Percentiles rank a stretch among this genome's conserved stretches.
Conservation (phyloP, 2,113 vertebrate species). For the Pedetes capensis region DNA sequence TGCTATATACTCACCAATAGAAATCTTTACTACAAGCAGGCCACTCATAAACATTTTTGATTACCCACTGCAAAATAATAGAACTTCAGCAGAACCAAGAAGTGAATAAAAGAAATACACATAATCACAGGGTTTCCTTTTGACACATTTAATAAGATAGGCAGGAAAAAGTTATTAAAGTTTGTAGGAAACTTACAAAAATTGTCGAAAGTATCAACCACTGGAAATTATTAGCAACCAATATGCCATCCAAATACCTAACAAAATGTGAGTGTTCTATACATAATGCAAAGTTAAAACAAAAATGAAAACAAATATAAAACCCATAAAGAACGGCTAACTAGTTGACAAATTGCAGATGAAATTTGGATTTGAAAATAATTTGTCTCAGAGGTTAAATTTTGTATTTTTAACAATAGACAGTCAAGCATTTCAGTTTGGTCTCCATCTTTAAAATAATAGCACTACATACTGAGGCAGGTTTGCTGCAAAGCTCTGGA, state of each 20-base stretch:
- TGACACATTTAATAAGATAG: neutral
- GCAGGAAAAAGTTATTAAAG: neutral
- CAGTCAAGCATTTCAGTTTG: neutral
- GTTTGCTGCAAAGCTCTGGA: neutral
- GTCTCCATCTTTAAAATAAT: neutral
- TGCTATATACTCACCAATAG: neutral
- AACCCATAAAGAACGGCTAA: neutral
- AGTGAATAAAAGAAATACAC: conserved; percentile 1
- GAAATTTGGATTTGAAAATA: conserved; percentile 19
- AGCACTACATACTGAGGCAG: neutral
- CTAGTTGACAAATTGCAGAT: neutral
- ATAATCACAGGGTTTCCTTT: neutral
- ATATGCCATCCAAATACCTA: neutral
- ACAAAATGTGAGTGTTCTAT: neutral
- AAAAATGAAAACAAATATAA: neutral
- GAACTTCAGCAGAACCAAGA: neutral
- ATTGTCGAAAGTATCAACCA: too few species aligned
- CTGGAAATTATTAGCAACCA: neutral
- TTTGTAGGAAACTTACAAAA: neutral
- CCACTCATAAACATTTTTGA: neutral
- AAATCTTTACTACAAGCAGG: neutral
- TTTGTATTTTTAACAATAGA: neutral
- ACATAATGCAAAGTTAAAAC: neutral
- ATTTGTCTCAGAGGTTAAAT: neutral
- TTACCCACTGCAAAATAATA: neutral